Percentiles rank a stretch among this genome's conserved stretches.
Evolutionary conservation across 2,888 invertebrate genomes (phyloP).

Genomic region (Drosophila tanythrix): DNA sequence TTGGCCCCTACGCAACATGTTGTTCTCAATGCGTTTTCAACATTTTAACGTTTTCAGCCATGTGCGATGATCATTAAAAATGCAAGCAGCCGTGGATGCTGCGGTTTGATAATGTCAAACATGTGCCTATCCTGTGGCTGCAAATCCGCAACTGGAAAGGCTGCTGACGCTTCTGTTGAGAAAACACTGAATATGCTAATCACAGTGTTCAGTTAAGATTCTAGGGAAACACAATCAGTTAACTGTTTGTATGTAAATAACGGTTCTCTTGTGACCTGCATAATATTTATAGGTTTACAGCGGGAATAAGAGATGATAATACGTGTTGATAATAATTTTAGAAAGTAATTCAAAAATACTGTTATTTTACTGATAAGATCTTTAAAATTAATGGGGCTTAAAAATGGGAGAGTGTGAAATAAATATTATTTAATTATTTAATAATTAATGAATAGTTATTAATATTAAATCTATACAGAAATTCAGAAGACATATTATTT

Average conservation of each 20-base stretch:
- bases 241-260: not conserved
- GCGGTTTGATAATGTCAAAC: slow-evolving; percentile 73
- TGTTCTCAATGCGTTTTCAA: slow-evolving; percentile 22
- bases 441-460: not conserved
- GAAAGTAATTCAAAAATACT: not conserved
- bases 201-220: slow-evolving; percentile 13
- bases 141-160: slow-evolving; percentile 42
- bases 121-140: slow-evolving; percentile 58
- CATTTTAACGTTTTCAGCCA: slow-evolving; percentile 9
- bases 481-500: not conserved
- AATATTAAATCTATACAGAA: not conserved
- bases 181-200: slow-evolving; percentile 44
- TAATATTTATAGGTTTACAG: not conserved
- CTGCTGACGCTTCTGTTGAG: slow-evolving; percentile 8
- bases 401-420: not conserved
- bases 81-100: slow-evolving; percentile 53
- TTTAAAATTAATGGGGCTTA: not conserved
- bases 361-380: not conserved
- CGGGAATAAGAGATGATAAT: not conserved
- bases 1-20: slow-evolving; percentile 43
- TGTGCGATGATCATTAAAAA: slow-evolving; percentile 63
- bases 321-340: not conserved
- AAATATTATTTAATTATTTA: not conserved
- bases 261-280: not conserved
- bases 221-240: not conserved